Evolutionary conservation across 2,113 vertebrate genomes (phyloP).

Genomic region (Amphilophus citrinellus): DNA sequence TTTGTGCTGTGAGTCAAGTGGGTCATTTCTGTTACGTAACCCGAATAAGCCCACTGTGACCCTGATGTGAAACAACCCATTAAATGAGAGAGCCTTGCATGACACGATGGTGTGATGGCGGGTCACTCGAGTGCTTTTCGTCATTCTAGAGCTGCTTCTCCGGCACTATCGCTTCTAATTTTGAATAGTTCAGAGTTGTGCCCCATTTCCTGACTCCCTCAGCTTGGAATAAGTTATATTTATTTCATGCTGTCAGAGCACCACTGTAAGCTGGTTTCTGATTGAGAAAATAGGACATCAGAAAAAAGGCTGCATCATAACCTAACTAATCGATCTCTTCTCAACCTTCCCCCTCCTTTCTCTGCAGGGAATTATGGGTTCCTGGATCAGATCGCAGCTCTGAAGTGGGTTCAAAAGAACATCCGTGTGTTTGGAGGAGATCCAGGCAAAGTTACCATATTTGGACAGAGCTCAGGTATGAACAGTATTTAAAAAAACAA

Average conservation of each 20-base stretch:
- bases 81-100: slow-evolving; percentile 5
- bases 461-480: slow-evolving; percentile 84
- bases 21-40: slow-evolving; percentile 28
- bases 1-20: neutral
- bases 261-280: slow-evolving; percentile 15
- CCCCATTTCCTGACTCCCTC: slow-evolving; percentile 46
- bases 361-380: slow-evolving; percentile 84
- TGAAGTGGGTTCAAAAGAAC: slow-evolving; percentile 84
- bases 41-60: slow-evolving; percentile 12
- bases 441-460: slow-evolving; percentile 80
- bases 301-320: slow-evolving; percentile 40
- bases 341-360: neutral
- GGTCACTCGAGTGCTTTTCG: neutral
- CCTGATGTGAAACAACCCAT: slow-evolving; percentile 29
- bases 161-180: slow-evolving; percentile 21
- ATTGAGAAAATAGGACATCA: slow-evolving; percentile 32
- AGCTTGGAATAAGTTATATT: slow-evolving; percentile 36
- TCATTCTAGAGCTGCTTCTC: neutral
- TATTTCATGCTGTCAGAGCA: slow-evolving; percentile 17
- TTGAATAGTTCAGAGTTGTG: slow-evolving; percentile 18
- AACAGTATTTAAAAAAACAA: neutral
- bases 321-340: slow-evolving; percentile 8
- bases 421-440: slow-evolving; percentile 84
- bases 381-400: slow-evolving; percentile 85
- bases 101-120: neutral